phyloP scores from a whole-genome alignment of 2,113 vertebrate species.

The Pseudois nayaur region DNA sequence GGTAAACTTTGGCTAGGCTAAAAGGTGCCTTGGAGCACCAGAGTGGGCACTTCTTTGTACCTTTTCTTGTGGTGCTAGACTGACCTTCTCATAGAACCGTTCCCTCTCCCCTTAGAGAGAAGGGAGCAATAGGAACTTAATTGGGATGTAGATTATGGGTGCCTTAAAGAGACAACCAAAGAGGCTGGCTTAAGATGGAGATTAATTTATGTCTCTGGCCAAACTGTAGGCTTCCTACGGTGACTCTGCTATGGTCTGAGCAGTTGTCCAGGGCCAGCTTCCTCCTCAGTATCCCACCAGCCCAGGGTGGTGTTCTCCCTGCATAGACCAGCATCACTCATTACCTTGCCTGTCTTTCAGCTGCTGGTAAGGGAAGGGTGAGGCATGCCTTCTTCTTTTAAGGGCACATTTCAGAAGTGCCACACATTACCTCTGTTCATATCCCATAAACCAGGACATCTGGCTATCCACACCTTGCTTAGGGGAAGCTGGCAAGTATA shows the following conservation, averaged over 20 bases:
- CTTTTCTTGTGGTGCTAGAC: background rate
- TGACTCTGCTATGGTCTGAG: background rate
- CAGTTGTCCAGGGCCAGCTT: background rate
- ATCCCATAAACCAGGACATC: background rate
- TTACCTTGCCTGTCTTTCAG: background rate
- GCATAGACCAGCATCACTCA: background rate
- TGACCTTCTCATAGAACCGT: background rate
- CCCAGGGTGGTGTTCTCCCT: background rate
- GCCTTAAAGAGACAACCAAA: background rate
- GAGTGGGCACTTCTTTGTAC: background rate
- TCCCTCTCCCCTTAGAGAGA: background rate
- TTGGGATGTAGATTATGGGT: background rate
- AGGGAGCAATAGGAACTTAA: background rate
- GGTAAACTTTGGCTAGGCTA: background rate
- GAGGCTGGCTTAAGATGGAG: background rate
- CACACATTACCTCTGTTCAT: background rate
- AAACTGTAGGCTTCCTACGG: background rate
- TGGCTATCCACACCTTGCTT: background rate
- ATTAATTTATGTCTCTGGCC: background rate
- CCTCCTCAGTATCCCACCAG: background rate
- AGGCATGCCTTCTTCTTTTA: background rate
- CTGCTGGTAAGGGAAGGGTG: background rate
- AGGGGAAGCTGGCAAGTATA: background rate
- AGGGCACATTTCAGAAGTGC: background rate
- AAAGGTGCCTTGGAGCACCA: background rate